phyloP scores from a whole-genome alignment of 2,113 vertebrate genomes.

The Corydoras maculifer region DNA sequence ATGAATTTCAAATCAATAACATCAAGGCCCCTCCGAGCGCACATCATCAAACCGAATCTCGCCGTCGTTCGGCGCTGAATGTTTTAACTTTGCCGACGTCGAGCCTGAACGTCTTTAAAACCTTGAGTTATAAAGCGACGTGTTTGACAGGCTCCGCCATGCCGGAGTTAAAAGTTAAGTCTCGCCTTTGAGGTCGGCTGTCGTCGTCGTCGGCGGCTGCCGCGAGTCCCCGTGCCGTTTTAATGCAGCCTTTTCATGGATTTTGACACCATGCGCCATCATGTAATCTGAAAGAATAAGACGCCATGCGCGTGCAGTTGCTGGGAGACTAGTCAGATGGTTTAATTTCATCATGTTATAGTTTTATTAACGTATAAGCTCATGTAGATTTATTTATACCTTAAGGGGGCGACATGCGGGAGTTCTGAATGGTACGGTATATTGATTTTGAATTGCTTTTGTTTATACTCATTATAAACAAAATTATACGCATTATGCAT shows the following conservation, averaged over 20 bases:
- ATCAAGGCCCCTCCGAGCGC: constrained; percentile 48
- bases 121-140: constrained; percentile 50
- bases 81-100: constrained; percentile 56
- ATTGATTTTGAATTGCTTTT: too few species aligned
- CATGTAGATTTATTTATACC: too few species aligned
- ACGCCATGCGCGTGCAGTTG: constrained; percentile 4
- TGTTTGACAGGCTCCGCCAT: constrained; percentile 63
- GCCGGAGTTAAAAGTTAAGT: constrained; percentile 60
- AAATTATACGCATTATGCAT: too few species aligned
- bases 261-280: constrained; percentile 17
- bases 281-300: constrained; percentile 20
- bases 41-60: constrained; percentile 65
- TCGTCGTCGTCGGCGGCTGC: constrained; percentile 50
- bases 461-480: too few species aligned
- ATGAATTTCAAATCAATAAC: constrained; percentile 67
- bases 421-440: too few species aligned
- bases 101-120: constrained; percentile 57
- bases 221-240: constrained; percentile 51
- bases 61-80: constrained; percentile 43
- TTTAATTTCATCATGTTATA: neutral
- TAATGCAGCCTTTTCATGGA: constrained; percentile 52
- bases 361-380: neutral
- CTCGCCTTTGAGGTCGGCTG: constrained; percentile 56
- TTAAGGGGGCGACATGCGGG: too few species aligned
- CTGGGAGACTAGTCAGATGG: constrained; percentile 10